Percentiles rank a stretch among this genome's conserved stretches.
phyloP scores from a whole-genome alignment of 2,797 vertebrate genomes.

The Tiaroga cobitis region DNA sequence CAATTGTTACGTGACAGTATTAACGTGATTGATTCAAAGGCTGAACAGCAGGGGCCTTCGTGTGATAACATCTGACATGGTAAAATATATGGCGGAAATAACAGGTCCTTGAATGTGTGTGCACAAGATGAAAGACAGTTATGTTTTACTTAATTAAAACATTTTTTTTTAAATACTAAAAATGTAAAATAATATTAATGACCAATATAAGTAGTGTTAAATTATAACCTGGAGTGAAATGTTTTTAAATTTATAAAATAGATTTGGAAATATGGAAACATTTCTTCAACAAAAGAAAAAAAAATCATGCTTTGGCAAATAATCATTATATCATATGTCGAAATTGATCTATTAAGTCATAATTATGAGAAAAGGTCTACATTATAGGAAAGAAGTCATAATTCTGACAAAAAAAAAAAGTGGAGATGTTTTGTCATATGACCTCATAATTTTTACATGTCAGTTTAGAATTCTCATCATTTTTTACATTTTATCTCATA shows the following conservation, averaged over 20 bases:
- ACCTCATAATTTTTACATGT: not conserved
- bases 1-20: constrained; percentile 71
- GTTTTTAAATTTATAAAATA: not conserved
- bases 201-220: not conserved
- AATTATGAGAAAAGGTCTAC: not conserved
- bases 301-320: not conserved
- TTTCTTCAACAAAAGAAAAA: not conserved
- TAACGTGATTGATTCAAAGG: constrained; percentile 64
- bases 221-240: not conserved
- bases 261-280: not conserved
- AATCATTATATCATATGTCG: not conserved
- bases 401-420: not conserved
- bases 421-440: not conserved
- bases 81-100: constrained; percentile 64
- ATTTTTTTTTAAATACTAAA: not conserved
- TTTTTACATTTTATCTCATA: not conserved
- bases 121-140: constrained; percentile 30
- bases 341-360: too few species aligned
- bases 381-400: not conserved
- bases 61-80: constrained; percentile 57
- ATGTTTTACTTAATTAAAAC: not conserved
- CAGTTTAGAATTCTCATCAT: not conserved
- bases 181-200: not conserved
- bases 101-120: constrained; percentile 53
- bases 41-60: constrained; percentile 57